Base-by-base conservation (phyloP, 37 sponge, comb jelly and placozoan species). In the Theonella swinhoei region DNA sequence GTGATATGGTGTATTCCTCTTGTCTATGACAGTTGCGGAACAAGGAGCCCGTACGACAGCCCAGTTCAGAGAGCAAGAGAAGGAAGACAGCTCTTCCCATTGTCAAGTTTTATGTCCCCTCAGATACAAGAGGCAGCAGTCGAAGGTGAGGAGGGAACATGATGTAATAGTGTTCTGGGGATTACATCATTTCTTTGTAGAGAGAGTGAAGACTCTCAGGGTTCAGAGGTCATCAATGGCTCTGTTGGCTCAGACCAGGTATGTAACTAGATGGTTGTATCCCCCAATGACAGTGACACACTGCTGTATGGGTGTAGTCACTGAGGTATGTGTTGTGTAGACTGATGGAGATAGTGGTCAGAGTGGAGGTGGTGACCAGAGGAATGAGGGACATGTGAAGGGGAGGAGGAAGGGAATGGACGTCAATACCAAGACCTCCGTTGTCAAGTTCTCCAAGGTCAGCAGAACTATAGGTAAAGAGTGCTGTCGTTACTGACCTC, bases 231-330 rank as follows among this genome's bases (percentile, higher is more conserved):
- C 7, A 47, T 14, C 7, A 14, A 47, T 47, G 54, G 54, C 7
- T 14, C 54, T 47, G 54, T 17, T 17, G 54, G 14, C 11, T 7
- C 14, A 47, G 54, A 14, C 14, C 54, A 17, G 54, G 54, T 17
- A 47, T 47, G 54, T 47, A 47, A 47, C 54, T n/a, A n/a, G n/a
- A n/a, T n/a, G n/a, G n/a, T n/a, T n/a, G n/a, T n/a, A n/a, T n/a
- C n/a, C n/a, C n/a, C n/a, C n/a, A n/a, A n/a, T n/a, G n/a, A n/a
- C n/a, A n/a, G n/a, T n/a, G n/a, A n/a, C n/a, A 92, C 79, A 30
- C 93, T 89, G 4, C 80, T 89, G 19, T 31, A 63, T 29, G 81
- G 65, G 0, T 89, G 81, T 54, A 88, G 88, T 24, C 93, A 82
- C 28, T 86, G 82, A 31, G 86, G 85, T 29, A 86, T 88, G 24